Percentiles rank a stretch among this genome's conserved stretches.
These are phyloP conservation scores for Trachelus stipa DNA, from an alignment of 2,888 invertebrate species.

Conservation along the genomic window DNA sequence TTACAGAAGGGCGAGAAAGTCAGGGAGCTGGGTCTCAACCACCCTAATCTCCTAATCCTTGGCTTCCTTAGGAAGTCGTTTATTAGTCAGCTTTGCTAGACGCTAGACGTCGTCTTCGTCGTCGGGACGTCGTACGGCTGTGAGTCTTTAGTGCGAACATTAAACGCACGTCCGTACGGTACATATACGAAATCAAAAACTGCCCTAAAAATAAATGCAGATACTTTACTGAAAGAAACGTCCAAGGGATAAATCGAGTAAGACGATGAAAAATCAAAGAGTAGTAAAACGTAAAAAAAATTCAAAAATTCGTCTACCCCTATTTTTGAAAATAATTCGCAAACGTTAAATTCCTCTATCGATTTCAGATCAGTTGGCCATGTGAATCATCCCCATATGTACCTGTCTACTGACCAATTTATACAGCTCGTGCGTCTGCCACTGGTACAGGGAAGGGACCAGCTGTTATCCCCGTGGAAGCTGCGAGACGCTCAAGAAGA, in stretches of 20 bases:
- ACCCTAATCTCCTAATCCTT: conserved; percentile 65
- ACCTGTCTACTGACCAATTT: background rate
- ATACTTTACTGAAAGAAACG: background rate
- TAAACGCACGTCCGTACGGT: conserved; percentile 29
- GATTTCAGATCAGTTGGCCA: background rate
- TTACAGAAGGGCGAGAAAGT: background rate
- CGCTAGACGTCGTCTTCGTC: conserved; percentile 38
- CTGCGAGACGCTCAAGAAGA: background rate
- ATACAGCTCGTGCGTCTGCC: background rate
- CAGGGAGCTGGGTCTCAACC: conserved; percentile 28
- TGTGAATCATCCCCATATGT: background rate
- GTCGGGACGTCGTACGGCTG: background rate
- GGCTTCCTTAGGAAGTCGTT: conserved; percentile 67
- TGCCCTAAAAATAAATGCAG: background rate
- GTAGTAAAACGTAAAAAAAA: background rate
- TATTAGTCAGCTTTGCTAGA: conserved; percentile 58
- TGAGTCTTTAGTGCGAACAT: conserved; percentile 18
- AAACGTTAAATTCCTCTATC: background rate
- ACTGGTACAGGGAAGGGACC: background rate
- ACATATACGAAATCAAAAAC: background rate
- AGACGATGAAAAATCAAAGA: background rate
- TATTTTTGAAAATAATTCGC: background rate
- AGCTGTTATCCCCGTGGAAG: background rate
- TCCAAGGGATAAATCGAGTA: background rate
- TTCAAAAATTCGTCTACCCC: too few species aligned